phyloP scores from a whole-genome alignment of 2,113 vertebrate genomes.

The Phoxinus phoxinus region DNA sequence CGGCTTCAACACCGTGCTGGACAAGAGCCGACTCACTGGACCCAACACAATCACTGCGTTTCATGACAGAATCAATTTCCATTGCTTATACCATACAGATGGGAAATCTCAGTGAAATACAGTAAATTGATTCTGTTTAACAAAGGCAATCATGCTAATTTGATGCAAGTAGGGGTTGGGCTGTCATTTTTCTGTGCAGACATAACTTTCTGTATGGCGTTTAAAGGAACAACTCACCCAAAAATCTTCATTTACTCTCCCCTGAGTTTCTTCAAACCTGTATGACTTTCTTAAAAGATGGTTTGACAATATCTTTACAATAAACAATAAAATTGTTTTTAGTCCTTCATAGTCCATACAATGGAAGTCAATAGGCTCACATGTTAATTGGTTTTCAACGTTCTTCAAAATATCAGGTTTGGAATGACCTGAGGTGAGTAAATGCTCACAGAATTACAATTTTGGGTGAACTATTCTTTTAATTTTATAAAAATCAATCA shows the following conservation, averaged over 20 bases:
- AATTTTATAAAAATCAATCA: not conserved
- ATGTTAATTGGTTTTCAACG: not conserved
- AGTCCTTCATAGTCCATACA: too few species aligned
- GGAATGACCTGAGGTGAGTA: not conserved
- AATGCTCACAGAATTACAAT: not conserved
- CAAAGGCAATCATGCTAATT: not conserved
- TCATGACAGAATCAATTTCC: constrained; percentile 68
- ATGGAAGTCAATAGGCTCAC: not conserved
- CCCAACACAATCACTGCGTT: constrained; percentile 61
- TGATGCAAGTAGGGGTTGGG: not conserved
- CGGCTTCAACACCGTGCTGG: constrained; percentile 74
- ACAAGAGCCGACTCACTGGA: constrained; percentile 73
- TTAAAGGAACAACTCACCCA: not conserved
- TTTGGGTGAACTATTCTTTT: not conserved
- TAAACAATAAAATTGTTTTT: too few species aligned
- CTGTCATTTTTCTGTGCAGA: not conserved
- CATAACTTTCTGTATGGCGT: not conserved
- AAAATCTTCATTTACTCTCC: not conserved
- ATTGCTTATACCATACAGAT: constrained; percentile 69
- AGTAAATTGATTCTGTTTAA: not conserved
- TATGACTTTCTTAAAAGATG: not conserved
- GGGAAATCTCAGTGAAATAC: constrained; percentile 57
- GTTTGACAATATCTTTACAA: too few species aligned
- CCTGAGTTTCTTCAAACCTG: not conserved
- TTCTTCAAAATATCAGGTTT: not conserved